phyloP scores from a whole-genome alignment of 1,140 invertebrate species.

The Pachypsylla venusta region DNA sequence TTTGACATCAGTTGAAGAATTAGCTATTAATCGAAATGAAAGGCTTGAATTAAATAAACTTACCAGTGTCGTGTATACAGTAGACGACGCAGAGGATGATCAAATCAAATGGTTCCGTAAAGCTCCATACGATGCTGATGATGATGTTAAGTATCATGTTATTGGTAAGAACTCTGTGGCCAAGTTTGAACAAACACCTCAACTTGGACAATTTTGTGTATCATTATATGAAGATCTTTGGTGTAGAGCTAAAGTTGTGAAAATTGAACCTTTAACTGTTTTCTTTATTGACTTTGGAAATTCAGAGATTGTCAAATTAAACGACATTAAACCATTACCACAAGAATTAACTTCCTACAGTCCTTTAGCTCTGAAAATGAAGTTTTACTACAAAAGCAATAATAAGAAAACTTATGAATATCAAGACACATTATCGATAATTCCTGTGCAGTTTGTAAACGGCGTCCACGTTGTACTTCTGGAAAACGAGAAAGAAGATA shows the following conservation, averaged over 20 bases:
- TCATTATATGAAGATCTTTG: not conserved
- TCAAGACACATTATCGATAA: not conserved
- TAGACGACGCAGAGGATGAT: not conserved
- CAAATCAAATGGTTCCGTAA: not conserved
- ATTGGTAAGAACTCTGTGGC: not conserved
- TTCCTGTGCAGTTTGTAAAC: not conserved
- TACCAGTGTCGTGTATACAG: not conserved
- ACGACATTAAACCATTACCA: not conserved
- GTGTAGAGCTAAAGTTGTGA: constrained; percentile 8
- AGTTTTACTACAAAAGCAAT: not conserved
- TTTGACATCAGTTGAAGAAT: not conserved
- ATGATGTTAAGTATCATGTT: not conserved
- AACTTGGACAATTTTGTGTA: constrained; percentile 1
- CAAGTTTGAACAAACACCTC: not conserved
- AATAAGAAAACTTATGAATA: not conserved
- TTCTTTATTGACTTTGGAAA: constrained; percentile 10
- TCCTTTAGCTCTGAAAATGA: not conserved
- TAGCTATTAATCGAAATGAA: not conserved
- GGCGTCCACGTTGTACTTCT: not conserved
- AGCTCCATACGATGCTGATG: not conserved
- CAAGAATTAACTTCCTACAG: not conserved
- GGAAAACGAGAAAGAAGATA: not conserved
- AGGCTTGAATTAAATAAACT: not conserved
- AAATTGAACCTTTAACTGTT: not conserved
- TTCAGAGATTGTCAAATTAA: not conserved